Base-by-base conservation (phyloP, 37 sponge, comb jelly and placozoan genomes). In the Aphrocallistes beatrix region DNA sequence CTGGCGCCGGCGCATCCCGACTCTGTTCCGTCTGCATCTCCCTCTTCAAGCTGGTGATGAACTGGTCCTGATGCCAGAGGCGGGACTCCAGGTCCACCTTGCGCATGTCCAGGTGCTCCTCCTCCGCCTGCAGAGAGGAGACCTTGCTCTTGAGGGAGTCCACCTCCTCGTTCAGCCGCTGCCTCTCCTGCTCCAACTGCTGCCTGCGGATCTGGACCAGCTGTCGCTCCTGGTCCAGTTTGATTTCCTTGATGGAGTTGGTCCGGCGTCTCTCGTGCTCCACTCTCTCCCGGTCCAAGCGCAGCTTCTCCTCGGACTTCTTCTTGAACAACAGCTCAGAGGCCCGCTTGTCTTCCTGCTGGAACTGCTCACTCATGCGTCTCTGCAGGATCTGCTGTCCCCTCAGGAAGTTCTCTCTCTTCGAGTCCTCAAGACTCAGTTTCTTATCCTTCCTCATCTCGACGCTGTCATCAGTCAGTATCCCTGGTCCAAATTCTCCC, bases 321-420 rank as follows among this genome's bases (percentile, higher is more conserved):
- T 28, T 60, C 75, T 60, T 60, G 28, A 25, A 30, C 34, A 60
- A 13, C 10, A 60, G 6, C 75, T 60, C 75, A 13, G 75, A 60
- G 34, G 75, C 75, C 10, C 75, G 75, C 34, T 13, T 3, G 75
- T 60, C 75, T 13, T 91, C 90, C 85, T 89, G 88, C 51, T 90
- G 86, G 38, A 88, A 88, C 51, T 83, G 86, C 32, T 88, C 90
- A 51, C 83, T 85, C 49, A 87, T 51, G 25, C 92, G 86, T 23
- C 91, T 81, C 86, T 94, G 90, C 81, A 94, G 81, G 39, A 91
- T 89, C 85, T 50, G 48, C 45, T 90, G 60, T 0, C 94, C 94
- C 28, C 85, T 39, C 85, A 91, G 92, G 85, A 91, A 94, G 88
- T 94, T 91, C 37, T 87, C 83, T 39, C 85, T 90, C 51, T 88